These are phyloP conservation scores for Hirundo rustica DNA, from an alignment of 2,797 vertebrate genomes.

Conservation along the genomic window DNA sequence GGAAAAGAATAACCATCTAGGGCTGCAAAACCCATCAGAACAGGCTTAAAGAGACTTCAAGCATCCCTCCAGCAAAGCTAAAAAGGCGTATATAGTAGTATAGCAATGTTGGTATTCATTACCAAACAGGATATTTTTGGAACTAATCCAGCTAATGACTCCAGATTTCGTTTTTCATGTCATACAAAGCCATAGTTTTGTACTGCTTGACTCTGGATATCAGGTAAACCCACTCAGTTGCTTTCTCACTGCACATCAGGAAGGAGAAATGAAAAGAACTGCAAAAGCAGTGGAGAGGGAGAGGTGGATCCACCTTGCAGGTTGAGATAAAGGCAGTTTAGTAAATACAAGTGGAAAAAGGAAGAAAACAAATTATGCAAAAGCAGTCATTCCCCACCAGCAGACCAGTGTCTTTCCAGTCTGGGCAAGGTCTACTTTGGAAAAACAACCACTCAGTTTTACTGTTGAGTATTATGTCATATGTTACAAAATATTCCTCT, in stretches of 20 bases:
- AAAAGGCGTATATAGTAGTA: neutral
- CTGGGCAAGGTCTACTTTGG: neutral
- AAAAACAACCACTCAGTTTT: neutral
- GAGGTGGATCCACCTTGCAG: neutral
- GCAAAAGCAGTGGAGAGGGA: neutral
- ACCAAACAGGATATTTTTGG: neutral
- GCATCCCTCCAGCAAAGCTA: neutral
- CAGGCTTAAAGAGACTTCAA: neutral
- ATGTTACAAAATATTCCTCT: neutral
- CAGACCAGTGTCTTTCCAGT: neutral
- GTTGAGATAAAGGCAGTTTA: neutral
- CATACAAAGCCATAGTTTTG: neutral
- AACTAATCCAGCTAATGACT: neutral
- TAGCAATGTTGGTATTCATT: neutral
- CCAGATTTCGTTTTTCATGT: neutral
- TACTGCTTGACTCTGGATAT: neutral
- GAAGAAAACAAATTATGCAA: neutral
- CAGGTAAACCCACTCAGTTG: neutral
- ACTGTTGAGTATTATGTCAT: neutral
- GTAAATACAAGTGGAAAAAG: fast-evolving
- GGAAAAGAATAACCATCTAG: neutral
- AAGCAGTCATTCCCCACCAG: neutral
- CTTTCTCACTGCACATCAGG: neutral
- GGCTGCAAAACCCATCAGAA: neutral
- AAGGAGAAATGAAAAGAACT: fast-evolving